Conservation (phyloP, 2,888 invertebrate genomes). For the Metalampra italica region DNA sequence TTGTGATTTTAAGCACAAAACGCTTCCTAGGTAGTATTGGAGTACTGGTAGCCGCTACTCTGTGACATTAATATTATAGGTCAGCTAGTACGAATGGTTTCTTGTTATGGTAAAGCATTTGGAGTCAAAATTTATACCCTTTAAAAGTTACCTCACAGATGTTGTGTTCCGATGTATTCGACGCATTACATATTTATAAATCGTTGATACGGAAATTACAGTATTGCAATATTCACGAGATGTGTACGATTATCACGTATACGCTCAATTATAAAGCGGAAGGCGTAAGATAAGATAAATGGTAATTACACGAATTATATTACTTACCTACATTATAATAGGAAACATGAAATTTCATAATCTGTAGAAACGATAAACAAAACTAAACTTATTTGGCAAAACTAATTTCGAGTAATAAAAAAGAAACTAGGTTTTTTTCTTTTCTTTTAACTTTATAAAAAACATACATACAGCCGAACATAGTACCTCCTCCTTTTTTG, state of each 20-base stretch:
- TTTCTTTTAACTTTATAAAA: too few species aligned
- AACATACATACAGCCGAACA: too few species aligned
- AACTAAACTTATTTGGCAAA: too few species aligned
- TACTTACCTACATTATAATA: not conserved
- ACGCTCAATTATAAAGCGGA: constrained; percentile 14
- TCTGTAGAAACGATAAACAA: constrained; percentile 5
- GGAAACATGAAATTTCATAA: not conserved
- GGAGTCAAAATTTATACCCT: not conserved
- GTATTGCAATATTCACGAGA: constrained; percentile 73
- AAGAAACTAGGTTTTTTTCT: too few species aligned
- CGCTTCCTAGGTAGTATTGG: too few species aligned
- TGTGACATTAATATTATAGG: too few species aligned
- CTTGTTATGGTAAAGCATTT: not conserved
- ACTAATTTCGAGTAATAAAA: too few species aligned
- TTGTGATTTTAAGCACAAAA: too few species aligned
- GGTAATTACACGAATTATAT: too few species aligned
- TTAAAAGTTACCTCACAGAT: not conserved
- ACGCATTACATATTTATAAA: constrained; percentile 60
- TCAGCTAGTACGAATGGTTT: not conserved
- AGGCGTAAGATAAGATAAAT: constrained; percentile 12
- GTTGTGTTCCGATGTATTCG: constrained; percentile 2
- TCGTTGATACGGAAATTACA: constrained; percentile 75
- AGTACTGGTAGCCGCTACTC: too few species aligned
- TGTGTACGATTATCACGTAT: constrained; percentile 22
- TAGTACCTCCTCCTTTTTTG: too few species aligned